A percentile compares a stretch with the other conserved stretches of the same genome.
These are phyloP conservation scores for Athene noctua DNA, from an alignment of 2,113 vertebrate species.

Conservation along the genomic window DNA sequence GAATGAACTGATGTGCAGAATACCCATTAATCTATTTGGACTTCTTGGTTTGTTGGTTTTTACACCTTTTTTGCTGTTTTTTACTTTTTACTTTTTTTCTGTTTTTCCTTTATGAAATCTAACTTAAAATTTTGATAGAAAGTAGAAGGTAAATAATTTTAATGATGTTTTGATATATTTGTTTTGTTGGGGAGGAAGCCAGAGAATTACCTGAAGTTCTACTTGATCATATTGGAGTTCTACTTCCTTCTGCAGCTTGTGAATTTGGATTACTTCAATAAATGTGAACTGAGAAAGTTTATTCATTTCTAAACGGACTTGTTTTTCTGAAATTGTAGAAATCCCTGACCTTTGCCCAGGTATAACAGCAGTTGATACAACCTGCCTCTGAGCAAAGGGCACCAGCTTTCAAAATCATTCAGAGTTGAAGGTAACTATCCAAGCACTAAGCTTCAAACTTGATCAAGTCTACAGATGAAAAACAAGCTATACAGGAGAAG, in stretches of 20 bases:
- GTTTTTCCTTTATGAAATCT: background rate
- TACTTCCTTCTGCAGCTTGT: background rate
- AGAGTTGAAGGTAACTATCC: background rate
- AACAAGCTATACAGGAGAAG: background rate
- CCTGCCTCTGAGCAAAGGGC: background rate
- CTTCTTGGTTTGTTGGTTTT: background rate
- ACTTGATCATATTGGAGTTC: background rate
- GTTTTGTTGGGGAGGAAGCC: background rate
- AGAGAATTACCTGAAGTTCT: background rate
- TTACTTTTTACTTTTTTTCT: background rate
- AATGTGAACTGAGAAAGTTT: background rate
- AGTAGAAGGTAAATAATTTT: background rate
- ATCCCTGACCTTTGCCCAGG: background rate
- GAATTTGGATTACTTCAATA: background rate
- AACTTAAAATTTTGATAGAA: background rate
- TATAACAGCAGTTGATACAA: background rate
- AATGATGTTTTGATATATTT: background rate
- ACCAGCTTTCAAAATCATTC: background rate
- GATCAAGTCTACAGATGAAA: background rate
- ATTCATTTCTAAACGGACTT: background rate
- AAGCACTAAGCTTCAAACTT: background rate
- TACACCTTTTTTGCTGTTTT: background rate
- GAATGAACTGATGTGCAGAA: background rate
- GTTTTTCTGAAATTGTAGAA: background rate
- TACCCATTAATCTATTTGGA: background rate